A percentile compares a stretch with the other conserved stretches of the same genome.
Conservation (phyloP, 1,140 invertebrate genomes). For the Drosophila teissieri region DNA sequence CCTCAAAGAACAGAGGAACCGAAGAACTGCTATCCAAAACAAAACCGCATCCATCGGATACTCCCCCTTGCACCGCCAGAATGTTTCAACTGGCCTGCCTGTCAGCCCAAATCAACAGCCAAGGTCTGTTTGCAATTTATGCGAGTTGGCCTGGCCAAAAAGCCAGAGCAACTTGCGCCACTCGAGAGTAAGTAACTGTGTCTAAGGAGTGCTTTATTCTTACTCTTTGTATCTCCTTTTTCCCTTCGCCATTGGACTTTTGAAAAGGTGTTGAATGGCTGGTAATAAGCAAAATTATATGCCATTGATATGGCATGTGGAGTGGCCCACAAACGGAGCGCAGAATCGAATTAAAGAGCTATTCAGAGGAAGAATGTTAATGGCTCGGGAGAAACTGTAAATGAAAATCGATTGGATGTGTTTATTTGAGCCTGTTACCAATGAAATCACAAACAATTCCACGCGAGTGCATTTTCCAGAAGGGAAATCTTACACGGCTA, state of each 20-base stretch:
- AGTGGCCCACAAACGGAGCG: slow-evolving; percentile 30
- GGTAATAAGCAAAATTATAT: slow-evolving; percentile 76
- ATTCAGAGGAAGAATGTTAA: slow-evolving; percentile 18
- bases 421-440: neutral
- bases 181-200: slow-evolving; percentile 14
- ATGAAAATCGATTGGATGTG: slow-evolving; percentile 10
- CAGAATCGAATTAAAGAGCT: slow-evolving; percentile 15
- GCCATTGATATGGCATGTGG: slow-evolving; percentile 61
- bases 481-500: neutral
- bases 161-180: slow-evolving; percentile 13
- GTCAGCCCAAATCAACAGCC: slow-evolving; percentile 39
- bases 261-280: slow-evolving; percentile 76
- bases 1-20: slow-evolving; percentile 2
- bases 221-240: slow-evolving; percentile 17
- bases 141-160: slow-evolving; percentile 34
- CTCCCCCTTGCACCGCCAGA: neutral
- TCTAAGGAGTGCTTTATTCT: slow-evolving; percentile 30
- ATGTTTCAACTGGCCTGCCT: neutral
- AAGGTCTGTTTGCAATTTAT: slow-evolving; percentile 54
- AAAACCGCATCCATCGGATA: slow-evolving; percentile 34
- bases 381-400: neutral
- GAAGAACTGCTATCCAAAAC: slow-evolving; percentile 37
- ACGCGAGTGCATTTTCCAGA: slow-evolving; percentile 1
- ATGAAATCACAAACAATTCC: slow-evolving; percentile 6
- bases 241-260: neutral